These are phyloP conservation scores for Lamprologus ornatipinnis DNA, from an alignment of 2,113 vertebrate genomes.

Conservation along the genomic window DNA sequence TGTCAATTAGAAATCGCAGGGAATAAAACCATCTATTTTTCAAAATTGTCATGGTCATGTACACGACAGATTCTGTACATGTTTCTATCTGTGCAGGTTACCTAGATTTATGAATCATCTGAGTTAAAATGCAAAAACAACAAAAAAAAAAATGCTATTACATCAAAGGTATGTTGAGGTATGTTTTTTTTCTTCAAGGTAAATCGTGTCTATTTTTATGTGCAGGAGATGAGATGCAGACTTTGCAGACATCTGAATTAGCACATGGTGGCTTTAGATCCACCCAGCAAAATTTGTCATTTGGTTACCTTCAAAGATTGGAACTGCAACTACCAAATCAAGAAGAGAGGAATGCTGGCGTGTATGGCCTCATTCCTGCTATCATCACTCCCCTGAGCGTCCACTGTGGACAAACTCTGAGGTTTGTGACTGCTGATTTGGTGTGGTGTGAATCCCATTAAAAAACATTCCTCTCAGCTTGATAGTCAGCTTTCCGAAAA, in stretches of 20 bases:
- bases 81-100: neutral
- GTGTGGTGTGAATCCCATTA: slow-evolving; percentile 31
- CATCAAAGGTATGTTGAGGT: neutral
- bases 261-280: neutral
- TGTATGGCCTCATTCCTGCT: neutral
- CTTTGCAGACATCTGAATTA: neutral
- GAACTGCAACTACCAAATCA: neutral
- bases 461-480: slow-evolving; percentile 10
- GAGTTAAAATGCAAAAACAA: neutral
- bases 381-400: slow-evolving; percentile 23
- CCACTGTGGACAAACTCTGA: neutral
- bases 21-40: slow-evolving; percentile 9
- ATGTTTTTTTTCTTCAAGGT: neutral
- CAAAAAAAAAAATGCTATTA: neutral
- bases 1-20: slow-evolving; percentile 22
- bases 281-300: neutral
- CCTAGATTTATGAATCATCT: neutral
- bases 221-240: neutral
- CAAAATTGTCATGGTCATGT: neutral
- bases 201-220: neutral
- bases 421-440: slow-evolving; percentile 11
- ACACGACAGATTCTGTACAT: neutral
- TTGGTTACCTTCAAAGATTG: neutral
- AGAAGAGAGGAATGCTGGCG: neutral
- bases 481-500: slow-evolving; percentile 29